Conservation (phyloP, 2,797 vertebrate species). For the Aeoliscus strigatus region DNA sequence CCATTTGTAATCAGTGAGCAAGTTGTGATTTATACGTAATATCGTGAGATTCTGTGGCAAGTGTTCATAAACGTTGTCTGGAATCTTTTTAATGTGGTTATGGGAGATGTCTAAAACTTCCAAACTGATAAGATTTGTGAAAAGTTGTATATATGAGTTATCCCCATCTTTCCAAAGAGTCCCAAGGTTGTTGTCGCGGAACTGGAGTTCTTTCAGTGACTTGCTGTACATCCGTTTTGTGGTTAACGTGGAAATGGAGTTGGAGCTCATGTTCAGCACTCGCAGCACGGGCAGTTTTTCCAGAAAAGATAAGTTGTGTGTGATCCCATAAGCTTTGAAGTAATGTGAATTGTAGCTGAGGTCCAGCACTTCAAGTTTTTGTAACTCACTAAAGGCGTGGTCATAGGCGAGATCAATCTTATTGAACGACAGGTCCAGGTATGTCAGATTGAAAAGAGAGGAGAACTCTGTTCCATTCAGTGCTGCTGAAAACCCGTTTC, state of each 20-base stretch:
- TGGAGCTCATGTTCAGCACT: conserved; percentile 78
- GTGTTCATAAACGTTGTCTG: conserved; percentile 44
- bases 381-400: conserved; percentile 69
- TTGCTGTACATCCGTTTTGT: conserved; percentile 64
- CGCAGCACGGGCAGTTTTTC: conserved; percentile 71
- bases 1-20: conserved; percentile 66
- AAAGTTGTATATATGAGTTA: conserved; percentile 57
- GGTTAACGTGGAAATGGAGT: conserved; percentile 74
- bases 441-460: conserved; percentile 67
- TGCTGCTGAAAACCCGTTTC: conserved; percentile 75
- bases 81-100: conserved; percentile 64
- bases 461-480: conserved; percentile 76
- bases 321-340: conserved; percentile 72
- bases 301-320: conserved; percentile 72
- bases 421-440: conserved; percentile 79
- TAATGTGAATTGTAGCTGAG: conserved; percentile 78
- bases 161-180: conserved; percentile 71
- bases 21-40: conserved; percentile 63
- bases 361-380: conserved; percentile 71
- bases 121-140: conserved; percentile 68
- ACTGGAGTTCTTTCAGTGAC: conserved; percentile 74
- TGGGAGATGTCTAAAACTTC: conserved; percentile 74
- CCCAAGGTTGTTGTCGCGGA: conserved; percentile 71
- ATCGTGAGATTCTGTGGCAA: conserved; percentile 64
- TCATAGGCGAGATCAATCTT: conserved; percentile 77